Evolutionary conservation across 2,888 invertebrate genomes (phyloP), one percentile per base, ranked within the genome.

Genomic region (Temnothorax unifasciatus): DNA sequence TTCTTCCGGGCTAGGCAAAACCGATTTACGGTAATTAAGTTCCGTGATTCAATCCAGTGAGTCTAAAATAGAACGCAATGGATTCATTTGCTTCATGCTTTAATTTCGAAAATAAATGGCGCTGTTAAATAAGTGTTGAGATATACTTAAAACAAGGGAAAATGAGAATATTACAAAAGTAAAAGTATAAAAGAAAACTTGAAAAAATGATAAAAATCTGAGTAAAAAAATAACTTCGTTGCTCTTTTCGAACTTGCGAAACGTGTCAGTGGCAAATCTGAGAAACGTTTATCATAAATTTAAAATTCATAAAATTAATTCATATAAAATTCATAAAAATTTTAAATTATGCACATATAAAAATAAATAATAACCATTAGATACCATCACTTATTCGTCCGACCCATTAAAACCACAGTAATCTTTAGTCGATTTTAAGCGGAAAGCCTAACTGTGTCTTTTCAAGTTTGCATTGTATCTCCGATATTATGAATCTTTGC

Each of bases 401-500:
- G 38, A 87, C 71, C 69, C 21, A 63, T 79, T 54, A 54, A 82
- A 87, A 63, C 68, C 61, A 3, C 15, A 34, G 34, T 68, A 83
- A 88, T 87, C 63, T 73, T 85, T 83, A n/a, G 68, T 86, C 74
- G 77, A 82, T 73, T 57, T 71, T 69, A 66, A 47, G 34, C 66
- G 83, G 18, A 57, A 88, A 84, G 54, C 73, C 79, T 57, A 18
- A 21, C 34, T 69, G 59, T 74, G 63, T 68, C 64, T 83, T 57
- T 66, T 57, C 69, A 82, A 88, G 69, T 83, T 86, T 81, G 63
- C 74, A 25, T 85, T 82, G 82, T 61, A 44, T 69, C 59, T 64
- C 66, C 86, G 79, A 89, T 85, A 86, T 89, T 89, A 89, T 71
- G 69, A 85, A 84, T 84, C 84, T 76, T 83, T 64, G 77, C 71